Evolutionary conservation across 35 echinoderm and acorn worm genomes (phyloP).

Genomic region (Stichopus chloronotus): DNA sequence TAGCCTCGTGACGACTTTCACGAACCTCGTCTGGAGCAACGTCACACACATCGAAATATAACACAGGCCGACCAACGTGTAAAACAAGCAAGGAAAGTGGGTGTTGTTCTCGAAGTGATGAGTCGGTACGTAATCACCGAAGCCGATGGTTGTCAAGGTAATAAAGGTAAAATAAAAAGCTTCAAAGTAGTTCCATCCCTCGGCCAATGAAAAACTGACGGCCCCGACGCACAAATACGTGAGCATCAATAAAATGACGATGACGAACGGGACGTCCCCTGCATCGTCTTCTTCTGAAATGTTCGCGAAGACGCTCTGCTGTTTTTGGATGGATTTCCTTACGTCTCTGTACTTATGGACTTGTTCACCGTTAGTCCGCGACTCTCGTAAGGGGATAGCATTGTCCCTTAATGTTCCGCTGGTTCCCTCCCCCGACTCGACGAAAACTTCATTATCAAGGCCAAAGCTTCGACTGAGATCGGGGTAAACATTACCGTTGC

Average conservation of each 20-base stretch:
- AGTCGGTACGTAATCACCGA: conserved; percentile 83
- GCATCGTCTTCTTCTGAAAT: conserved; percentile 57
- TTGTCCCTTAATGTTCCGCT: background rate
- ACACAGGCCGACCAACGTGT: conserved; percentile 80
- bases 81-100: conserved; percentile 72
- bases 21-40: conserved; percentile 65
- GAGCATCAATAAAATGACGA: conserved; percentile 68
- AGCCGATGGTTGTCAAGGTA: conserved; percentile 95
- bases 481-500: conserved; percentile 26
- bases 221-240: conserved; percentile 68
- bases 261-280: conserved; percentile 73
- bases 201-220: conserved; percentile 54
- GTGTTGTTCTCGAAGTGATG: conserved; percentile 75
- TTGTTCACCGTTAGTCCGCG: background rate
- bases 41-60: conserved; percentile 98
- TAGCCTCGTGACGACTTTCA: conserved; percentile 1
- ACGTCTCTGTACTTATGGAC: background rate
- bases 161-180: conserved; percentile 92
- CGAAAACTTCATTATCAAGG: conserved; percentile 31
- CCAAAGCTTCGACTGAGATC: background rate
- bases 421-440: background rate
- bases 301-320: conserved; percentile 46
- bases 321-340: background rate
- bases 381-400: background rate
- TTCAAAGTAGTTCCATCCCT: conserved; percentile 77